These are phyloP conservation scores for Brotogeris chrysoptera DNA, from an alignment of 2,797 vertebrate genomes.

Conservation along the genomic window DNA sequence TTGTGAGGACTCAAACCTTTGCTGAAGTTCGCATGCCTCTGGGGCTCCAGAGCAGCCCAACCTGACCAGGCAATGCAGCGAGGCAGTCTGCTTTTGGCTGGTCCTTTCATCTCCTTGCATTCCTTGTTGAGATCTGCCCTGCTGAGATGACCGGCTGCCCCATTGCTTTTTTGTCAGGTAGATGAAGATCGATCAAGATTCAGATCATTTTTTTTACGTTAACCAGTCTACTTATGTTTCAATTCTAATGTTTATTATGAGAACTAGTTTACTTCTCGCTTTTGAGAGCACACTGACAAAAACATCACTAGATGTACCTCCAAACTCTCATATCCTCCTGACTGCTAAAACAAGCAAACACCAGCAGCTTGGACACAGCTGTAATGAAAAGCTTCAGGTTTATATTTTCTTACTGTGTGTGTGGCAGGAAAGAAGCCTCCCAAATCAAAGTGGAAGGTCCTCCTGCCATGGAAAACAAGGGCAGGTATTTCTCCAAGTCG, in stretches of 20 bases:
- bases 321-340: neutral
- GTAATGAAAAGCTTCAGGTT: neutral
- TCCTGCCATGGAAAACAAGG: neutral
- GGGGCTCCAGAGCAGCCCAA: neutral
- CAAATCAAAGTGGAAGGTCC: neutral
- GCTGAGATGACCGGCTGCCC: neutral
- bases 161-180: neutral
- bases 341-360: neutral
- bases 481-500: neutral
- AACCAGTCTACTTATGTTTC: neutral
- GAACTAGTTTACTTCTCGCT: neutral
- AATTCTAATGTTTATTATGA: neutral
- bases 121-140: neutral
- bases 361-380: neutral
- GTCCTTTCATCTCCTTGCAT: neutral
- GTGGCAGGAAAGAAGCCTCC: neutral
- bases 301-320: neutral
- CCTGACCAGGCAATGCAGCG: accelerated
- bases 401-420: neutral
- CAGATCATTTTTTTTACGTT: neutral
- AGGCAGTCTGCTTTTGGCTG: neutral
- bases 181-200: neutral
- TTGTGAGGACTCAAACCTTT: neutral
- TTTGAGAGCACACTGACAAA: neutral
- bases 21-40: neutral